Evolutionary conservation across 2,888 invertebrate genomes (phyloP).

Genomic region (Caenorhabditis zanzibari): DNA sequence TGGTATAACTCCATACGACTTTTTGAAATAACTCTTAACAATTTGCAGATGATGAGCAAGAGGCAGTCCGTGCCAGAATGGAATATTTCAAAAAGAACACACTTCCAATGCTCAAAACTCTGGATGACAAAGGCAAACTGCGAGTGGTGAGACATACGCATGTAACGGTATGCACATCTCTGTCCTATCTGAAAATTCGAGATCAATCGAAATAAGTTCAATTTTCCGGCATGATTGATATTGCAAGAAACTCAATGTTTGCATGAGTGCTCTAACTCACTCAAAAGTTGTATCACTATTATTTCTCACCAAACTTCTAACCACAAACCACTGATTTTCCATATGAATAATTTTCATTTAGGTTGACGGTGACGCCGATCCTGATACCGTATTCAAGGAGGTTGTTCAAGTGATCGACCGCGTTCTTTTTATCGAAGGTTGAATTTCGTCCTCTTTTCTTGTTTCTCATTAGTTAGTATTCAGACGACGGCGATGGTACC

Average conservation of each 20-base stretch:
- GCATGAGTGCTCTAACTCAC: conserved; percentile 2
- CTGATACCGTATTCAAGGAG: conserved; percentile 81
- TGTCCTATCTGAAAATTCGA: conserved; percentile 2
- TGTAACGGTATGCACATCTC: conserved; percentile 61
- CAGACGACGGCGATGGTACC: conserved; percentile 64
- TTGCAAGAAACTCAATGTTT: neutral
- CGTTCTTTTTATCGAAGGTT: conserved; percentile 81
- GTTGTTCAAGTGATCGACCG: conserved; percentile 78
- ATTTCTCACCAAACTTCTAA: neutral
- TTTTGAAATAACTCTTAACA: no score
- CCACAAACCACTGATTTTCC: no score
- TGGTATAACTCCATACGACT: neutral
- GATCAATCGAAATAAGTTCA: neutral
- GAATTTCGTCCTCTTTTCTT: neutral
- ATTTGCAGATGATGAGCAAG: conserved; percentile 89
- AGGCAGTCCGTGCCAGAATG: conserved; percentile 90
- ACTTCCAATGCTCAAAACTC: conserved; percentile 91
- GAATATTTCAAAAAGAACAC: conserved; percentile 93
- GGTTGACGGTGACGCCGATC: conserved; percentile 81
- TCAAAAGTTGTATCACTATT: conserved; percentile 11
- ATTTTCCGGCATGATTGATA: conserved; percentile 9
- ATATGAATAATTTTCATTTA: conserved; percentile 52
- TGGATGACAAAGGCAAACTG: conserved; percentile 91
- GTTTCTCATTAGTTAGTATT: conserved; percentile 2
- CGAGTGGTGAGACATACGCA: conserved; percentile 88